Evolutionary conservation across 2,888 invertebrate species (phyloP), one percentile per base, ranked within the genome.

Genomic region (Yponomeuta plumbellus): DNA sequence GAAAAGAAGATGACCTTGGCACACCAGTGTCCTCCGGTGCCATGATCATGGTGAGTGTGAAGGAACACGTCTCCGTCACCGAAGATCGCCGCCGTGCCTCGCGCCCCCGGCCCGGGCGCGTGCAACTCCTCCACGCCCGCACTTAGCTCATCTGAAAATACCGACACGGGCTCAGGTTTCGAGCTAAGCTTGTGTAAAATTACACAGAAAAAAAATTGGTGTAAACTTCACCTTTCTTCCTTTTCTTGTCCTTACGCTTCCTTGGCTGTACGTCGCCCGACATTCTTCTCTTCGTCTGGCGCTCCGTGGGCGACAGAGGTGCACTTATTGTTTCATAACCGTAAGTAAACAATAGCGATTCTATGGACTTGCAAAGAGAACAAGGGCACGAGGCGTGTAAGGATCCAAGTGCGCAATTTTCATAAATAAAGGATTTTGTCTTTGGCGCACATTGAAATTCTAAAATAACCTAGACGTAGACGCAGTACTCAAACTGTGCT

Each of bases 211-310:
- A 22, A 21, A 11, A 21, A 11, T 34, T 34, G 34, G 34, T 34
- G 59, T 20, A 20, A 13, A 17, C 11, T 44, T 73, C 93, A 96
- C 96, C 96, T 94, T 95, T 96, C 88, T 94, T 95, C 82, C 93
- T 94, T 84, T 93, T 93, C 86, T 96, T 97, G 83, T 96, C 96
- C 89, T 95, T 96, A 76, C 96, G 94, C 88, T 96, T 96, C 80
- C 96, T 94, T 80, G 96, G 95, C 86, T 96, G 96, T 76, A 95
- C 95, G 91, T 97, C 96, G 76, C 96, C 96, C 83, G 96, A 96
- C 97, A 97, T 96, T 86, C 85, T 93, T 85, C 76, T 79, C 74
- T 81, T 76, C 74, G 72, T 78, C 78, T 84, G 86, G 82, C 86
- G 84, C 87, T 83, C 80, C 74, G 76, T 70, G 80, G 79, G 88